phyloP scores from a whole-genome alignment of 2,888 invertebrate species.

The Mimas tiliae region DNA sequence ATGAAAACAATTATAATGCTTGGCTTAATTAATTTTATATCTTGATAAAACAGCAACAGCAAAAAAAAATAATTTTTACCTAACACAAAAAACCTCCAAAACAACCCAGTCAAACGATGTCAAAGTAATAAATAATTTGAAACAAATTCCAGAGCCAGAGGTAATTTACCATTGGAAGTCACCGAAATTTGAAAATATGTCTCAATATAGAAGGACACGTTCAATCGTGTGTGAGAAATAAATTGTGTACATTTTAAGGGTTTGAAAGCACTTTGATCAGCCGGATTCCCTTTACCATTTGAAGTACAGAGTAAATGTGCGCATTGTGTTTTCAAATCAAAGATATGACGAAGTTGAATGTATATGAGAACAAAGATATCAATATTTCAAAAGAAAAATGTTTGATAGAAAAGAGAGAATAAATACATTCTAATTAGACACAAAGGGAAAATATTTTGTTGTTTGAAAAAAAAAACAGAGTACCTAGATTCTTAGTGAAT shows the following conservation, averaged over 20 bases:
- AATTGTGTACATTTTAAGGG: conserved; percentile 57
- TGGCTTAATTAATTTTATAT: too few relatives aligned
- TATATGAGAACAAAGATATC: conserved; percentile 30
- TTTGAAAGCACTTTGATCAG: conserved; percentile 54
- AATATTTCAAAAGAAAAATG: conserved; percentile 5
- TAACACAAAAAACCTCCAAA: background rate
- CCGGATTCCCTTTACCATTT: conserved; percentile 46
- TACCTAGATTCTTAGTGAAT: too few relatives aligned
- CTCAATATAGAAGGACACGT: conserved; percentile 7
- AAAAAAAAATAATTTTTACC: background rate
- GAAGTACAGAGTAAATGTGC: conserved; percentile 43
- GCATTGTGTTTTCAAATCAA: conserved; percentile 38
- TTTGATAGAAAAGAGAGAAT: too few relatives aligned
- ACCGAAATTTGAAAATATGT: conserved; percentile 8
- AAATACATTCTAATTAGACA: background rate
- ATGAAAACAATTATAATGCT: too few relatives aligned
- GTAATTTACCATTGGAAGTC: conserved; percentile 13
- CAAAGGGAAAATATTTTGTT: too few relatives aligned
- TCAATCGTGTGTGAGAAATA: conserved; percentile 43
- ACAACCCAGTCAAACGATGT: background rate
- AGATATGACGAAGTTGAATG: conserved; percentile 33
- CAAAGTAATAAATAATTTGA: conserved; percentile 3
- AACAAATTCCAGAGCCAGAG: background rate
- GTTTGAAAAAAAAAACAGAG: too few relatives aligned
- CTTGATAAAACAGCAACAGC: too few relatives aligned